These are phyloP conservation scores for Ia io DNA, from an alignment of 2,113 vertebrate species.

Conservation along the genomic window DNA sequence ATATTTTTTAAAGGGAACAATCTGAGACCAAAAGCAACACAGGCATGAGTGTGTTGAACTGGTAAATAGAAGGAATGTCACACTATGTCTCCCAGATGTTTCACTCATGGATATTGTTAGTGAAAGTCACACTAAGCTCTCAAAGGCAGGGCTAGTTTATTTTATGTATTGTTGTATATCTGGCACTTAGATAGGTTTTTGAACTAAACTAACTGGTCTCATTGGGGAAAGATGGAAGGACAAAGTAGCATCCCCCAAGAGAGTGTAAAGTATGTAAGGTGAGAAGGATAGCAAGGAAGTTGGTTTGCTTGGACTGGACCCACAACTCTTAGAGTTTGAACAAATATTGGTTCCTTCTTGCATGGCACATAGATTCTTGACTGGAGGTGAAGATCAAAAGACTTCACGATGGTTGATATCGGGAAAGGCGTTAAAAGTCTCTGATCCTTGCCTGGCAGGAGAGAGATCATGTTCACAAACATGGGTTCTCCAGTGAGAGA, in stretches of 20 bases:
- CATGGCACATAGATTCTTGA: not conserved
- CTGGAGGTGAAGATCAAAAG: not conserved
- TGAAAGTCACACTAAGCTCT: not conserved
- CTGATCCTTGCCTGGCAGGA: not conserved
- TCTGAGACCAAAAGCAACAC: not conserved
- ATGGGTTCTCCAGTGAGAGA: not conserved
- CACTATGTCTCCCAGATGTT: not conserved
- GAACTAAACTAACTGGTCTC: not conserved
- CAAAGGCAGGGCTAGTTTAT: not conserved
- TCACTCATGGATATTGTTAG: not conserved
- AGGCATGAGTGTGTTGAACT: not conserved
- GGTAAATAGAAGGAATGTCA: not conserved
- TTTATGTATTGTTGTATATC: not conserved
- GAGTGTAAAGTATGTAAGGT: not conserved
- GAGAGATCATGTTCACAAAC: not conserved
- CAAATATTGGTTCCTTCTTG: not conserved
- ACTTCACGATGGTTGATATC: not conserved
- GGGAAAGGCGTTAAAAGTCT: not conserved
- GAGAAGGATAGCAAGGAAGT: not conserved
- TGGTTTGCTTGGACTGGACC: not conserved
- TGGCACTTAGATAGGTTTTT: not conserved
- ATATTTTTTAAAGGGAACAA: too few species aligned
- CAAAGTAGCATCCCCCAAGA: not conserved
- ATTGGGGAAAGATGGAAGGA: not conserved
- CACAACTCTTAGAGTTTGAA: not conserved